A percentile compares a stretch with the other conserved stretches of the same genome.
phyloP scores from a whole-genome alignment of 2,113 vertebrate species.

The Micromys minutus region DNA sequence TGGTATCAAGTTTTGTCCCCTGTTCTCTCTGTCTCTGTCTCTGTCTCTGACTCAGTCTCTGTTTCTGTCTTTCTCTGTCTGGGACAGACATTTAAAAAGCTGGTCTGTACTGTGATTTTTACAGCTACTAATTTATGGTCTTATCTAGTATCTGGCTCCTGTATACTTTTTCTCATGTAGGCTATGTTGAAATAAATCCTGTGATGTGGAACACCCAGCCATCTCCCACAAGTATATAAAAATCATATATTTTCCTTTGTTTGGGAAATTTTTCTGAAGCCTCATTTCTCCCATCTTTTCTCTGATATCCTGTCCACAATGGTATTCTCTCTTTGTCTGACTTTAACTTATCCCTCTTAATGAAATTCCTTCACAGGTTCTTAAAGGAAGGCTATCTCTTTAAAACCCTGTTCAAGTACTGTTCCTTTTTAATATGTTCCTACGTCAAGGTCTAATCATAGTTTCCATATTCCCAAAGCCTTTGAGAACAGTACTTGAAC shows the following conservation, averaged over 20 bases:
- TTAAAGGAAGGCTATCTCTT: background rate
- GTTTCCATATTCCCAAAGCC: background rate
- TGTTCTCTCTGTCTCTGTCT: background rate
- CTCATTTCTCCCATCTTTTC: background rate
- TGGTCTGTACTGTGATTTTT: background rate
- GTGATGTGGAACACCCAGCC: background rate
- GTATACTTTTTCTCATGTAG: background rate
- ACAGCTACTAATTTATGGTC: background rate
- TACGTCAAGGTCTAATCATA: background rate
- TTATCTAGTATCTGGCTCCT: too few species aligned
- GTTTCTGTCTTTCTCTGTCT: background rate
- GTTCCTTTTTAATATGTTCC: background rate
- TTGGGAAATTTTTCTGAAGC: background rate
- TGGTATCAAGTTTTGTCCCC: background rate
- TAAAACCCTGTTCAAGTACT: background rate
- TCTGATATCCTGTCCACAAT: background rate
- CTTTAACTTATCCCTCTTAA: background rate
- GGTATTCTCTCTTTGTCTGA: background rate
- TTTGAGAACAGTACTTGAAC: too few species aligned
- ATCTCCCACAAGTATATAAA: too few species aligned
- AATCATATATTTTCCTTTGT: background rate
- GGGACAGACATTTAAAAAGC: too few species aligned
- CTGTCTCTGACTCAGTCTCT: background rate
- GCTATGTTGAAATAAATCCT: background rate
- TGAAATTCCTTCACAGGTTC: background rate